These are phyloP conservation scores for Electrophaes corylata DNA, from an alignment of 2,888 invertebrate species.

Conservation along the genomic window DNA sequence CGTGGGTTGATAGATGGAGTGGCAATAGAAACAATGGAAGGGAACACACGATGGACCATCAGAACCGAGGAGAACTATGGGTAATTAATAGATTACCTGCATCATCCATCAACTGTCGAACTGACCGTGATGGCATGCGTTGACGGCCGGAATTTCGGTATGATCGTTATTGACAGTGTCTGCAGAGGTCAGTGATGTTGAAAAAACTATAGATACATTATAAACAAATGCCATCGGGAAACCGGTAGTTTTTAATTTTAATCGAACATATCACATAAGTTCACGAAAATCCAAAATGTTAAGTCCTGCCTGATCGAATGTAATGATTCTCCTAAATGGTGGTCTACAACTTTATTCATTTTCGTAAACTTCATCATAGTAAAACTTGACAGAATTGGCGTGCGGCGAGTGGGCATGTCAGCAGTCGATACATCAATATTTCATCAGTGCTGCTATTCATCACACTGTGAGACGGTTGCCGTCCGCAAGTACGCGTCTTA, in stretches of 20 bases:
- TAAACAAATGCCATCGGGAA: background rate
- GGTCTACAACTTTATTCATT: conserved; percentile 10
- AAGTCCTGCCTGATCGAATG: background rate
- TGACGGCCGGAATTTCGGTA: conserved; percentile 32
- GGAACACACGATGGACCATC: conserved; percentile 52
- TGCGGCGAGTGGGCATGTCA: conserved; percentile 36
- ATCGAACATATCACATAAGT: too few relatives aligned
- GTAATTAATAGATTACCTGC: conserved; percentile 77
- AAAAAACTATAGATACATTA: conserved; percentile 11
- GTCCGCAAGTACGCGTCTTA: conserved; percentile 24
- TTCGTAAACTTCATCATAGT: conserved; percentile 37
- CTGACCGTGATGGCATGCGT: conserved; percentile 40
- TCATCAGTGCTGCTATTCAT: conserved; percentile 51
- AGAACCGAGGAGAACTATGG: conserved; percentile 57
- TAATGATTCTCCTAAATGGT: background rate
- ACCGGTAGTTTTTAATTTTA: background rate
- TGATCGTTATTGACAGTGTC: conserved; percentile 39
- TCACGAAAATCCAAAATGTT: background rate
- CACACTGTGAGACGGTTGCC: conserved; percentile 48
- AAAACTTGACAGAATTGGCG: conserved; percentile 42
- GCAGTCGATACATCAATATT: conserved; percentile 47
- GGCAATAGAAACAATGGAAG: conserved; percentile 73
- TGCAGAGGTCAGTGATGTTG: conserved; percentile 29
- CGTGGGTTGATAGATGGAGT: conserved; percentile 76
- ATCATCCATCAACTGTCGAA: conserved; percentile 68